These are phyloP conservation scores for Actinia tenebrosa DNA, from an alignment of 64 coral and sea anemone genomes.

Conservation along the genomic window DNA sequence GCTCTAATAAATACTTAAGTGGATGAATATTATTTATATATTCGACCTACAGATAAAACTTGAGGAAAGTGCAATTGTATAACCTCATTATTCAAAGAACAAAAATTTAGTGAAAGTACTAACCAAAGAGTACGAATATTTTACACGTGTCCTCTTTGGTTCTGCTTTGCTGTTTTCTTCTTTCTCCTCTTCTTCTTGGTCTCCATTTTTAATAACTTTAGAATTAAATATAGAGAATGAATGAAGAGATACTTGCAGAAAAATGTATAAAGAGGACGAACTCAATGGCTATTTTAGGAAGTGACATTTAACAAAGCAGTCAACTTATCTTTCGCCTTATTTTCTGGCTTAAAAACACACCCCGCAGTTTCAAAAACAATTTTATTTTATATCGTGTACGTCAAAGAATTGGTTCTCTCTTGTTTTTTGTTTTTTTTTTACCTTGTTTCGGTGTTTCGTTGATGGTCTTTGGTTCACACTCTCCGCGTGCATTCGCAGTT, in stretches of 20 bases:
- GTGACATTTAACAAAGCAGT: not conserved
- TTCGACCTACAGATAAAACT: not conserved
- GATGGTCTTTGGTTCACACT: not conserved
- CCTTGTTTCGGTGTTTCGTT: constrained; percentile 14
- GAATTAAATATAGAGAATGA: not conserved
- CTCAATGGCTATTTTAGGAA: constrained; percentile 17
- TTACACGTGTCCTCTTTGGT: constrained; percentile 44
- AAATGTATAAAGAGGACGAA: not conserved
- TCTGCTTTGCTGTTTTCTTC: not conserved
- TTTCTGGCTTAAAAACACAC: not conserved
- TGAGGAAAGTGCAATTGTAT: not conserved
- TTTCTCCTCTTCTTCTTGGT: not conserved
- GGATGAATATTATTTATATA: not conserved
- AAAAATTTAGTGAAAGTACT: constrained; percentile 21
- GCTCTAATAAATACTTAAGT: not conserved
- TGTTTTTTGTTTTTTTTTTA: constrained; percentile 1
- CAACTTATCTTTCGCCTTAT: not conserved
- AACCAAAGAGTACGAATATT: constrained; percentile 48
- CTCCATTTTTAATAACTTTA: constrained; percentile 12
- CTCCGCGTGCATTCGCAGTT: constrained; percentile 32
- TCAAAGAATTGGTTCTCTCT: not conserved
- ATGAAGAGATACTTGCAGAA: not conserved
- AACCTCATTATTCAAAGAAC: constrained; percentile 5
- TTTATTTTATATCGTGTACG: not conserved
- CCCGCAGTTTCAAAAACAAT: not conserved